These are phyloP conservation scores for Cygnus buccinator DNA, from an alignment of 2,113 vertebrate species.

Conservation along the genomic window DNA sequence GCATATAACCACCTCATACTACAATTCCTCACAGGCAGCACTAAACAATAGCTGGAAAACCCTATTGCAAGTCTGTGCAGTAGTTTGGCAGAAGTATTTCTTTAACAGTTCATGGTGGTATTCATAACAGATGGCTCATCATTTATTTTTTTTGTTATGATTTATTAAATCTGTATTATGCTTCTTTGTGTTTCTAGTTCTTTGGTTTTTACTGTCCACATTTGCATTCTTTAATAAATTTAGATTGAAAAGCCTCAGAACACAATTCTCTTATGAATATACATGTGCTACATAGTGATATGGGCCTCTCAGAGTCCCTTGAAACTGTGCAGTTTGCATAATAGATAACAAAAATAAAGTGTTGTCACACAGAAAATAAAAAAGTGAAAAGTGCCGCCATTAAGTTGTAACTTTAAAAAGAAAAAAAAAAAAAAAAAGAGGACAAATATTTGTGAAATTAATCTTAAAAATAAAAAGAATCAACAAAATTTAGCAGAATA, in stretches of 20 bases:
- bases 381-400: background rate
- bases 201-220: background rate
- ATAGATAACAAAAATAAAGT: background rate
- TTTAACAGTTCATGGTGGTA: background rate
- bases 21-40: background rate
- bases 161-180: background rate
- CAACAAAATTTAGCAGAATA: background rate
- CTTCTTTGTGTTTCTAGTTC: background rate
- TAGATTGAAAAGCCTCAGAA: background rate
- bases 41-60: background rate
- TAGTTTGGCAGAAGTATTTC: background rate
- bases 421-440: background rate
- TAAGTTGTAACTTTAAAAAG: background rate
- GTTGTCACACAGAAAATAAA: background rate
- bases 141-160: constrained; percentile 14
- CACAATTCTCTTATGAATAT: background rate
- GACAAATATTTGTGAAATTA: background rate
- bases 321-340: background rate
- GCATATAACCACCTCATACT: background rate
- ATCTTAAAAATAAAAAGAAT: background rate
- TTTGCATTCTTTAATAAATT: constrained; percentile 32
- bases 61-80: background rate
- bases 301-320: background rate
- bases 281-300: background rate
- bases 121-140: background rate